phyloP scores from a whole-genome alignment of 2,113 vertebrate genomes.

The Laterallus jamaicensis region DNA sequence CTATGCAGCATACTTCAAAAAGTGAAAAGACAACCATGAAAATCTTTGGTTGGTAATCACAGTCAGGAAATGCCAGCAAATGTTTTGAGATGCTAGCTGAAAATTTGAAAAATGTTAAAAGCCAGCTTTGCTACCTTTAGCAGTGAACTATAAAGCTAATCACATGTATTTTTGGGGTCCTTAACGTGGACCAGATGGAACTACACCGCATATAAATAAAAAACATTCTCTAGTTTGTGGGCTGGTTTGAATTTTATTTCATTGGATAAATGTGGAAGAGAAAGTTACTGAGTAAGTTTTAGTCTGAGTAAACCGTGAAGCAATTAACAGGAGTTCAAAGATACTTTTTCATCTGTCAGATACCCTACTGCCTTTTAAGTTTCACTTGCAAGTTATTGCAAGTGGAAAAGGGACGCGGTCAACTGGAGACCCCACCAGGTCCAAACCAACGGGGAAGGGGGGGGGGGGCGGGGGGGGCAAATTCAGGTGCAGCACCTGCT shows the following conservation, averaged over 20 bases:
- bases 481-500: background rate
- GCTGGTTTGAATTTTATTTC: conserved; percentile 67
- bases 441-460: background rate
- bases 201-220: conserved; percentile 44
- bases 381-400: background rate
- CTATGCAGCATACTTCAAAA: background rate
- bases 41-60: conserved; percentile 18
- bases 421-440: background rate
- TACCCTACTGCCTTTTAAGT: background rate
- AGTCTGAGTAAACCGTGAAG: conserved; percentile 39
- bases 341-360: background rate
- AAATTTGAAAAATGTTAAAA: conserved; percentile 62
- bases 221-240: conserved; percentile 36
- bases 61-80: conserved; percentile 29
- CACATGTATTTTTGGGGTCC: conserved; percentile 39
- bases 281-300: conserved; percentile 16
- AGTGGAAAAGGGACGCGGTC: background rate
- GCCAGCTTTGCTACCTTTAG: conserved; percentile 49
- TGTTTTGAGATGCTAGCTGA: conserved; percentile 46
- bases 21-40: background rate
- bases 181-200: conserved; percentile 60
- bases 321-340: conserved; percentile 43
- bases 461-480: background rate
- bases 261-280: conserved; percentile 45
- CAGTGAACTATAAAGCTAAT: conserved; percentile 60